These are phyloP conservation scores for Urocynchramus pylzowi DNA, from an alignment of 2,113 vertebrate genomes.

Conservation along the genomic window DNA sequence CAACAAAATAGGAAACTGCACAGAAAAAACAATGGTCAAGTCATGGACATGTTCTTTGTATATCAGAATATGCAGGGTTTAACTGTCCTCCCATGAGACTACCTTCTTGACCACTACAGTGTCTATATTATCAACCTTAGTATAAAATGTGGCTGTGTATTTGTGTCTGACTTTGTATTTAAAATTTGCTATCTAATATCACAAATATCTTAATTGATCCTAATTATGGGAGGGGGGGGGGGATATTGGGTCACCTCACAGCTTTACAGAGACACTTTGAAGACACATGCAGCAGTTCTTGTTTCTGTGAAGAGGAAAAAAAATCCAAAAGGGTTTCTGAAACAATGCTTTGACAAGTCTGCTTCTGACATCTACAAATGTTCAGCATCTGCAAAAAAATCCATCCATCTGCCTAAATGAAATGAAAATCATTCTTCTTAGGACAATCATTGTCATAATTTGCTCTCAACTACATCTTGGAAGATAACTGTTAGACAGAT, in stretches of 20 bases:
- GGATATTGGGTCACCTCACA: neutral
- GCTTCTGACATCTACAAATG: neutral
- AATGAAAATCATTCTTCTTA: neutral
- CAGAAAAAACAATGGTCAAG: neutral
- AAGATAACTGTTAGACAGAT: neutral
- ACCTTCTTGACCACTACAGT: neutral
- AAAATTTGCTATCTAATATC: neutral
- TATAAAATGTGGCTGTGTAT: neutral
- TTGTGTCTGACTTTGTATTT: neutral
- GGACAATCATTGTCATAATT: neutral
- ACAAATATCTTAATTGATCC: neutral
- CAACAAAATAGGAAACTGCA: neutral
- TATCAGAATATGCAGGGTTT: neutral
- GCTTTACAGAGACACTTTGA: neutral
- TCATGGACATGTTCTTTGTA: neutral
- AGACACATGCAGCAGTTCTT: neutral
- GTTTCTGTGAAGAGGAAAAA: neutral
- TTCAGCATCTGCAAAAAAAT: neutral
- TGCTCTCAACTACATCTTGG: neutral
- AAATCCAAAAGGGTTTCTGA: neutral
- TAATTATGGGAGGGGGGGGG: accelerated
- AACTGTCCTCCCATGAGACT: neutral
- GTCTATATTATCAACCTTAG: neutral
- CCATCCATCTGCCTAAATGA: neutral
- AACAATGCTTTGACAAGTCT: neutral